These are phyloP conservation scores for Laothoe populi DNA, from an alignment of 2,888 invertebrate genomes.

Conservation along the genomic window DNA sequence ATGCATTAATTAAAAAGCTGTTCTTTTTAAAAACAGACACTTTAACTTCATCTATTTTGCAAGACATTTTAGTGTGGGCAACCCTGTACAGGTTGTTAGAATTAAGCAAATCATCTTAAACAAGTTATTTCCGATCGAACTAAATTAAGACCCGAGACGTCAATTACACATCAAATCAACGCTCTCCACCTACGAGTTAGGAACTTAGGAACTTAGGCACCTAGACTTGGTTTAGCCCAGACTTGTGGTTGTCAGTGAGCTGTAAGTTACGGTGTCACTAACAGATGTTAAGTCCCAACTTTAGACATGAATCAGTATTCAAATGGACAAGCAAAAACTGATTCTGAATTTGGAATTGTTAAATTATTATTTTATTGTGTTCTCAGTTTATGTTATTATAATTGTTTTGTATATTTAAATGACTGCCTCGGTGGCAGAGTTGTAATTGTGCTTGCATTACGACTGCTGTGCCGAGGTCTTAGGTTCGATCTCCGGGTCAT, in stretches of 20 bases:
- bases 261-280: neutral
- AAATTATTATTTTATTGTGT: neutral
- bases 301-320: neutral
- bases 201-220: neutral
- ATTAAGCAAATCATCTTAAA: constrained; percentile 4
- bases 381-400: neutral
- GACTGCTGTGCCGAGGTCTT: no score
- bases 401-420: no score
- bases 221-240: neutral
- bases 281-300: constrained; percentile 21
- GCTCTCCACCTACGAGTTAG: neutral
- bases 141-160: constrained; percentile 1
- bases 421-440: no score
- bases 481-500: no score
- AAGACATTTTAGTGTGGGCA: no score
- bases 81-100: neutral
- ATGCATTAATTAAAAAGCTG: no score
- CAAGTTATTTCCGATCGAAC: constrained; percentile 10
- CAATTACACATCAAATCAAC: constrained; percentile 20
- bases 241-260: constrained; percentile 3
- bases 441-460: no score
- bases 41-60: no score
- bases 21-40: no score
- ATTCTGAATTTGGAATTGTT: neutral
- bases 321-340: neutral